phyloP scores from a whole-genome alignment of 2,797 vertebrate genomes.

The Anguilla anguilla region DNA sequence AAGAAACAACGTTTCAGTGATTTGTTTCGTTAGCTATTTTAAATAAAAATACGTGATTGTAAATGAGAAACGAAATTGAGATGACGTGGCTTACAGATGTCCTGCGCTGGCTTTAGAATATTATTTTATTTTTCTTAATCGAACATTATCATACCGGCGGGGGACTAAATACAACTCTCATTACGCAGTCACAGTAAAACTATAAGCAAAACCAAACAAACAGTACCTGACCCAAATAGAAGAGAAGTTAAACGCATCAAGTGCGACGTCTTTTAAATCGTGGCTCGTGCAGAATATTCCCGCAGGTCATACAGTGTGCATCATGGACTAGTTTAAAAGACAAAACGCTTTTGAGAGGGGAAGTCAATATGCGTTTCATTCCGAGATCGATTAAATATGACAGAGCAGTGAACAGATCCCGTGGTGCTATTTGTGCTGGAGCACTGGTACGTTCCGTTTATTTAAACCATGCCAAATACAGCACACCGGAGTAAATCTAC shows the following conservation, averaged over 20 bases:
- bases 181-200: not conserved
- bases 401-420: not conserved
- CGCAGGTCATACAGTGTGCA: not conserved
- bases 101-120: not conserved
- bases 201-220: not conserved
- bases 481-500: not conserved
- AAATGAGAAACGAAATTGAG: not conserved
- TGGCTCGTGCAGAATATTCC: not conserved
- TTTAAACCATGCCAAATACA: not conserved
- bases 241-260: not conserved
- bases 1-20: not conserved
- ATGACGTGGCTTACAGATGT: not conserved
- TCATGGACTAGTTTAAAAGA: not conserved
- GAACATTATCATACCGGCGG: not conserved
- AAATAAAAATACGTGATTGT: not conserved
- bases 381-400: slow-evolving; percentile 11
- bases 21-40: not conserved
- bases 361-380: not conserved
- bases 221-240: not conserved
- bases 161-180: not conserved
- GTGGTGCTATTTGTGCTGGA: not conserved
- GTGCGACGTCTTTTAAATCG: not conserved
- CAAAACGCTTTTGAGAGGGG: not conserved
- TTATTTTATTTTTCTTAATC: not conserved
- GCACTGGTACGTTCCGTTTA: slow-evolving; percentile 14